A percentile compares a stretch with the other conserved stretches of the same genome.
phyloP scores from a whole-genome alignment of 1,140 invertebrate species.

The Solenopsis fugax region DNA sequence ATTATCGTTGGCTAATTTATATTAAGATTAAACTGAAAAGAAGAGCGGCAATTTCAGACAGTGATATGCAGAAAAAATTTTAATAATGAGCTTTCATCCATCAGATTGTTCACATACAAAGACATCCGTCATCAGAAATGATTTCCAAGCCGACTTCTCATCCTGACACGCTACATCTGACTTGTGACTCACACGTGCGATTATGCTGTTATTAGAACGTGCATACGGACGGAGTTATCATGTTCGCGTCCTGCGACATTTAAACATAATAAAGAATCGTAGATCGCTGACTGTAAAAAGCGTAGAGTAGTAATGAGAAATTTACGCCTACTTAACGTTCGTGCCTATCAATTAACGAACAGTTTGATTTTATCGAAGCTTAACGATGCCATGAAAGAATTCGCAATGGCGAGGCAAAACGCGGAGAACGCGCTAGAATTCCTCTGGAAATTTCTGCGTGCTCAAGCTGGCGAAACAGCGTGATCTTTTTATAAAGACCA shows the following conservation, averaged over 20 bases:
- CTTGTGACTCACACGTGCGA: slow-evolving; percentile 33
- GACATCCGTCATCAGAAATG: slow-evolving; percentile 20
- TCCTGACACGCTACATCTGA: slow-evolving; percentile 15
- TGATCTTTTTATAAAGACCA: slow-evolving; percentile 67
- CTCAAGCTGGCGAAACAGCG: slow-evolving; percentile 25
- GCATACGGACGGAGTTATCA: slow-evolving; percentile 17
- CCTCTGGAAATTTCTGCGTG: slow-evolving; percentile 47
- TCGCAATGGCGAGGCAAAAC: not conserved
- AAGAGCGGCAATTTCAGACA: not conserved
- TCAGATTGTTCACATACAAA: not conserved
- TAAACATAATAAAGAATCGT: slow-evolving; percentile 10
- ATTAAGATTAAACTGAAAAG: not conserved
- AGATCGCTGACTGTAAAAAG: slow-evolving; percentile 4
- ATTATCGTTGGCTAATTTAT: not conserved
- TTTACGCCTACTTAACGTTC: slow-evolving; percentile 13
- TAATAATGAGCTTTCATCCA: not conserved
- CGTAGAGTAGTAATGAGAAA: slow-evolving; percentile 3
- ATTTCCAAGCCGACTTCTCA: slow-evolving; percentile 18
- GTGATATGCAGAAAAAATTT: not conserved
- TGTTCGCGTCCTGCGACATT: slow-evolving; percentile 11
- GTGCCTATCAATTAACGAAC: slow-evolving; percentile 20
- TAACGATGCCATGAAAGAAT: slow-evolving; percentile 3
- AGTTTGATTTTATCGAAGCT: slow-evolving; percentile 25
- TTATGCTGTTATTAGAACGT: slow-evolving; percentile 39
- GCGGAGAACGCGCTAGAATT: slow-evolving; percentile 18